Evolutionary conservation across 2,113 vertebrate species (phyloP), one percentile per base, ranked within the genome.

Genomic region (Pungitius pungitius): DNA sequence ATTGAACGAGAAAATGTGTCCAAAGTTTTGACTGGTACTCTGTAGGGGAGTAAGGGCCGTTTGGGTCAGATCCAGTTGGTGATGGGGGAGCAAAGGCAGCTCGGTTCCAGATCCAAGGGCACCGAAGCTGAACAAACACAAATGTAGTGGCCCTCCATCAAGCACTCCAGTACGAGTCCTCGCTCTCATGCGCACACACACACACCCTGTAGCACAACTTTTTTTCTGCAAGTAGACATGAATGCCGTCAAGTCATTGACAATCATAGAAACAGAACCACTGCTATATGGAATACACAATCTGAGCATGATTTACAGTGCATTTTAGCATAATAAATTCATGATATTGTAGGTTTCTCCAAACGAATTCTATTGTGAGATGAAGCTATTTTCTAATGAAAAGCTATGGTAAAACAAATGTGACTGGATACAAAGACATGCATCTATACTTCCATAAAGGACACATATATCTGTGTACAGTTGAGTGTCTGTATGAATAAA

Each of bases 61-160:
- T 79, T 57, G 69, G 69, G 83, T 77, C 72, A 2, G 58, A 81
- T 79, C 74, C 59, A 47, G 75, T 52, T 43, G 20, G 59, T 74
- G 81, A 81, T 85, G 12, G 10, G 83, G 85, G 87, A 89, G 56
- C 17, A 35, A 76, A 80, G 83, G 80, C 88, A 90, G 81, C 85
- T 87, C 66, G 69, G 77, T 62, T 60, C 71, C 69, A 82, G 52
- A 82, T 73, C 77, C 78, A 13, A n/a, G 72, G 66, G 81, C 83
- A 67, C 57, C 81, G 77, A 68, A 85, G 90, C 87, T 63, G 79
- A 92, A 89, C 86, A 87, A 90, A 91, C 62, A 72, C 85, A 77
- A 78, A 84, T 80, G 56, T 89, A 89, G 91, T 87, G 85, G 75
- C 65, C 68, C 82, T 83, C 80, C 63, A 83, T 87, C 75, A 87